Base-by-base conservation (phyloP, 2,888 invertebrate genomes). In the Galerucella calmariensis region DNA sequence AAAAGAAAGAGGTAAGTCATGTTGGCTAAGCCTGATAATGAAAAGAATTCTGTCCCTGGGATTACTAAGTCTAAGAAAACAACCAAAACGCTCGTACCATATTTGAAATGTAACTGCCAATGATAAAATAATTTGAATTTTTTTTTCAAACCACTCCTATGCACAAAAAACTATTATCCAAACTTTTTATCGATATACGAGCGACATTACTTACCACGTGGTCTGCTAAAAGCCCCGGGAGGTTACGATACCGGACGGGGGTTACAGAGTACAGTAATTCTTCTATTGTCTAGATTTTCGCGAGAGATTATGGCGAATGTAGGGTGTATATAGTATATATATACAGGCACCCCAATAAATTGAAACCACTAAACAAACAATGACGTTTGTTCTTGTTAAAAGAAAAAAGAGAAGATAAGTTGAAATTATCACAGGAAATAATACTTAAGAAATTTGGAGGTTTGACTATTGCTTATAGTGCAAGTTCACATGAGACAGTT, bases 251-350 rank as follows among this genome's bases (percentile, higher is more conserved):
- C 69, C 48, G 68, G 65, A 75, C 69, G 73, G 71, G 77, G 79
- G 72, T 75, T 56, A 77, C 69, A 75, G 77, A 79, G 69, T 72
- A 56, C 70, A 77, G 79, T 79, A 81, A 81, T 81, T 79, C 79
- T 75, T 73, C 53, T 62, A 79, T 81, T 81, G 81, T 81, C 77
- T 78, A 72, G 79, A 76, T 76, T 69, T 77, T 75, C 76, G 77
- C 80, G 76, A 71, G 77, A 78, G 78, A 78, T 79, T 80, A 80
- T 75, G 75, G 75, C 58, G 58, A 69, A 66, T 69, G 67, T 67
- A 68, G 75, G 74, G 78, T 77, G 76, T 75, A 70, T 69, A 12
- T 12, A 46, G 53, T 6, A 5, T 48, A 48, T 48, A 51, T 51
- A 66, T 74, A 51, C 72, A 67, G 35, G 35, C 61, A 61, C 61